Percentiles rank a stretch among this genome's conserved stretches.
phyloP scores from a whole-genome alignment of 1,140 invertebrate species.

The Bradysia coprophila region DNA sequence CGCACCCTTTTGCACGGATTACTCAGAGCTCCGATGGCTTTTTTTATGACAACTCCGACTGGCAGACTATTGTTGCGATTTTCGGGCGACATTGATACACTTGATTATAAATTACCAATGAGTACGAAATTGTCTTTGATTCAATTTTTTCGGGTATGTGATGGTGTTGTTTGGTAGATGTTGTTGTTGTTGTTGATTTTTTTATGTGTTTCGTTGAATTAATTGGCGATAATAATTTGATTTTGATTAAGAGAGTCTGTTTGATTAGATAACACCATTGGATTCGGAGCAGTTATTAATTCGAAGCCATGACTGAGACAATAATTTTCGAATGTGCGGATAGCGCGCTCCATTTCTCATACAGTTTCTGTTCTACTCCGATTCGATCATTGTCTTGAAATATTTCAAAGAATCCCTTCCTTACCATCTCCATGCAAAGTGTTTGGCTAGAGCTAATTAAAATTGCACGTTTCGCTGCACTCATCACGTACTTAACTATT shows the following conservation, averaged over 20 bases:
- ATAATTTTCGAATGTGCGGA: no score
- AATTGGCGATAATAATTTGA: not conserved
- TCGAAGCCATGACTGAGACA: not conserved
- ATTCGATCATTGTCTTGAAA: not conserved
- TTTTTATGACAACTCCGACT: constrained; percentile 56
- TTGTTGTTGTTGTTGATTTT: constrained; percentile 2
- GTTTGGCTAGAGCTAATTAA: not conserved
- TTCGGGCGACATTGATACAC: constrained; percentile 47
- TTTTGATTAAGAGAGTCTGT: not conserved
- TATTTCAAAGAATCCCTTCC: not conserved
- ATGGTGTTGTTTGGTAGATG: constrained; percentile 5
- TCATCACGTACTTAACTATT: not conserved
- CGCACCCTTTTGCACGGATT: constrained; percentile 36
- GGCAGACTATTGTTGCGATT: constrained; percentile 57
- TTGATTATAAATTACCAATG: constrained; percentile 33
- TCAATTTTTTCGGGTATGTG: constrained; percentile 21
- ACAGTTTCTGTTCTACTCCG: no score
- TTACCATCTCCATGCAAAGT: not conserved
- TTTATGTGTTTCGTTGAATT: constrained; percentile 5
- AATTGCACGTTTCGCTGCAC: not conserved
- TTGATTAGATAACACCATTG: not conserved
- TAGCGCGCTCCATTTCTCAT: no score
- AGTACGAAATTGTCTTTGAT: constrained; percentile 22
- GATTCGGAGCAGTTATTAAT: not conserved
- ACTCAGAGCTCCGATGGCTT: constrained; percentile 43